Conservation (phyloP, 2,113 vertebrate species). For the Clarias batrachus region DNA sequence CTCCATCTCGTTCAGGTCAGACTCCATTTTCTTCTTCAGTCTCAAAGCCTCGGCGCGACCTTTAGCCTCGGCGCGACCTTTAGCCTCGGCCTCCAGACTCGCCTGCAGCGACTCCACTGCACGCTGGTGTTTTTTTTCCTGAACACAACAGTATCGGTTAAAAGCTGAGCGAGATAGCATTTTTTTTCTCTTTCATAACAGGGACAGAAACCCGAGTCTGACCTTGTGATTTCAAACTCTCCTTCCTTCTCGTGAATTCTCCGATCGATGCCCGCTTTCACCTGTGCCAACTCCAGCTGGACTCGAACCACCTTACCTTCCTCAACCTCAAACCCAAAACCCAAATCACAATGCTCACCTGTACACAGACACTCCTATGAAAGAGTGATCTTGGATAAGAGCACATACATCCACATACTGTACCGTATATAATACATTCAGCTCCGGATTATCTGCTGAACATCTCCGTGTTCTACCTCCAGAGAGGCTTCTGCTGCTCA, state of each 20-base stretch:
- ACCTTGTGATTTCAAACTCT: slow-evolving; percentile 72
- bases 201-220: background rate
- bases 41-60: slow-evolving; percentile 68
- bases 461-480: slow-evolving; percentile 62
- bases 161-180: background rate
- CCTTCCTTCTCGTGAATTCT: slow-evolving; percentile 73
- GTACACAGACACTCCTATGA: background rate
- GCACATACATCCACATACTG: background rate
- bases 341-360: background rate
- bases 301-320: slow-evolving; percentile 67
- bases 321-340: slow-evolving; percentile 61
- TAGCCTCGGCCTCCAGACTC: slow-evolving; percentile 74
- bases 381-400: background rate
- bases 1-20: slow-evolving; percentile 75
- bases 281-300: slow-evolving; percentile 70
- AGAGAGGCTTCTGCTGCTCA: slow-evolving; percentile 74
- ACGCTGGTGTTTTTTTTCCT: slow-evolving; percentile 76
- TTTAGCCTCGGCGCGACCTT: slow-evolving; percentile 68
- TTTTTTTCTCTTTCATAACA: background rate
- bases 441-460: background rate
- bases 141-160: background rate
- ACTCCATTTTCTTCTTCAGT: slow-evolving; percentile 76
- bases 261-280: slow-evolving; percentile 69
- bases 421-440: background rate
- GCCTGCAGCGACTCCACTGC: slow-evolving; percentile 74